These are phyloP conservation scores for Augochlorella aurata DNA, from an alignment of 2,888 invertebrate genomes.

Conservation along the genomic window DNA sequence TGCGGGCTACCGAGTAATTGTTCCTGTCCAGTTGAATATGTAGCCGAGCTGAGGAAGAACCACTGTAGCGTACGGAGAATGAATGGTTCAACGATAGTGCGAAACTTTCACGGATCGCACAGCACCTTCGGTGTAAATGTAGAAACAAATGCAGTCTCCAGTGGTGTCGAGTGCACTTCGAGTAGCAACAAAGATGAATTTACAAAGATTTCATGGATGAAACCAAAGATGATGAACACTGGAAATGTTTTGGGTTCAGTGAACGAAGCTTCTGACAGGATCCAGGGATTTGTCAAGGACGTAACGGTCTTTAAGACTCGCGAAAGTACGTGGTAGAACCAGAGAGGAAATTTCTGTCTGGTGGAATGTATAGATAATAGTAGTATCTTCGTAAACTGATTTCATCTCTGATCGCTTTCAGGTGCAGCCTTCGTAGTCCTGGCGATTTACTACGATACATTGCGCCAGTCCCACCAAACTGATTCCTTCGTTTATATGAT, in stretches of 20 bases:
- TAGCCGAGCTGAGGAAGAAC: slow-evolving; percentile 59
- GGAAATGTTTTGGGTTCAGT: slow-evolving; percentile 19
- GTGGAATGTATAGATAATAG: background rate
- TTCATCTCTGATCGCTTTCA: slow-evolving; percentile 37
- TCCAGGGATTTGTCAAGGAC: slow-evolving; percentile 71
- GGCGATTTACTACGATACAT: slow-evolving; percentile 72
- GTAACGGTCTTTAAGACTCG: slow-evolving; percentile 59
- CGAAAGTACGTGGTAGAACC: slow-evolving; percentile 49
- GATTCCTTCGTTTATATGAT: slow-evolving; percentile 71
- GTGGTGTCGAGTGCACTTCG: slow-evolving; percentile 58
- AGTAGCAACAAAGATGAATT: slow-evolving; percentile 52
- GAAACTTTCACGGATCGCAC: slow-evolving; percentile 64
- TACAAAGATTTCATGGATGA: slow-evolving; percentile 68
- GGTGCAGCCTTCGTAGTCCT: slow-evolving; percentile 69
- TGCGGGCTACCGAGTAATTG: slow-evolving; percentile 70
- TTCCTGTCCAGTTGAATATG: slow-evolving; percentile 66
- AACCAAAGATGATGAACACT: background rate
- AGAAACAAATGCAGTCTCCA: slow-evolving; percentile 64
- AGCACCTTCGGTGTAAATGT: slow-evolving; percentile 65
- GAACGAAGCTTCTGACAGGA: slow-evolving; percentile 31
- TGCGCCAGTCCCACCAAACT: slow-evolving; percentile 59
- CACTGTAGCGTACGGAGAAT: slow-evolving; percentile 45
- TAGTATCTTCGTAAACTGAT: background rate
- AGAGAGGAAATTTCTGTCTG: background rate
- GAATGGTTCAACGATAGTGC: slow-evolving; percentile 50